Percentiles rank a stretch among this genome's conserved stretches.
Conservation (phyloP, 2,797 vertebrate genomes). For the Sphaeramia orbicularis region DNA sequence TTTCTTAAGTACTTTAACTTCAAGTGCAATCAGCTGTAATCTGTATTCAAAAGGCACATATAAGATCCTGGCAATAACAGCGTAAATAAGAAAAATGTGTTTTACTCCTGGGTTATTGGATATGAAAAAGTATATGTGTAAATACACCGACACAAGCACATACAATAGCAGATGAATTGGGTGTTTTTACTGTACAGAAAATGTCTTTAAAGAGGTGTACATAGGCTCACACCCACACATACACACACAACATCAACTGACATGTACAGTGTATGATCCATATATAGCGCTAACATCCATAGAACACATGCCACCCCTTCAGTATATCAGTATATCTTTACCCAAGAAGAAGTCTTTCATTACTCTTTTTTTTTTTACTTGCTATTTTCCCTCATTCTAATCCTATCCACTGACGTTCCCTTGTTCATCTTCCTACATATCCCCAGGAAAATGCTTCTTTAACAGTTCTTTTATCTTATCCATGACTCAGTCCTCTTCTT, state of each 20-base stretch:
- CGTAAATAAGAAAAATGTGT: constrained; percentile 11
- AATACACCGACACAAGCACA: background rate
- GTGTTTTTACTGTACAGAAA: background rate
- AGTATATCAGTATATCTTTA: background rate
- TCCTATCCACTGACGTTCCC: constrained; percentile 31
- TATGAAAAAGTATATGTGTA: constrained; percentile 1
- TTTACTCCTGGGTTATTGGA: constrained; percentile 11
- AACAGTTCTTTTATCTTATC: constrained; percentile 43
- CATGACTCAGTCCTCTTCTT: constrained; percentile 42
- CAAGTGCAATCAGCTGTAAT: constrained; percentile 24
- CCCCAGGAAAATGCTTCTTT: constrained; percentile 22
- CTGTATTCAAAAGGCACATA: constrained; percentile 22
- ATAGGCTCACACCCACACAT: constrained; percentile 11
- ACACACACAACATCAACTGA: constrained; percentile 2
- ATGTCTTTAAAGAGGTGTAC: background rate
- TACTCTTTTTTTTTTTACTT: constrained; percentile 8
- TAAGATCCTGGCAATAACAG: background rate
- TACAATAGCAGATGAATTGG: background rate
- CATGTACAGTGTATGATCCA: constrained; percentile 16
- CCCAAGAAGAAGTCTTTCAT: constrained; percentile 23
- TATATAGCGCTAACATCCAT: constrained; percentile 9
- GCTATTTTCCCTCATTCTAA: constrained; percentile 33
- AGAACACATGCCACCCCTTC: constrained; percentile 13
- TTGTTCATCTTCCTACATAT: constrained; percentile 12
- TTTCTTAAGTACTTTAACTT: constrained; percentile 15